Conservation (phyloP, 2,797 vertebrate species). For the Caiman crocodilus region DNA sequence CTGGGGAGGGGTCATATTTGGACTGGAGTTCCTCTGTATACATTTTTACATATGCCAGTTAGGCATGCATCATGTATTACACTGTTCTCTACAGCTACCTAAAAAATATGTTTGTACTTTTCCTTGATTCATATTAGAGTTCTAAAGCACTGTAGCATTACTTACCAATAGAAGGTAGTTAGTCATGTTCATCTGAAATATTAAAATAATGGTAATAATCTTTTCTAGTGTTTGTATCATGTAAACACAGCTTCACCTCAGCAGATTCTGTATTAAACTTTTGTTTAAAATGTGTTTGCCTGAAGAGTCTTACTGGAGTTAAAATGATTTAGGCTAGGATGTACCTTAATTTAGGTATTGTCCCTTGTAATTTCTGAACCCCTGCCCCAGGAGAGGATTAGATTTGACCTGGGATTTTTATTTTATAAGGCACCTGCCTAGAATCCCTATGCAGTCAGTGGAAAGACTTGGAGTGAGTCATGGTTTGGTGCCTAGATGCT, state of each 20-base stretch:
- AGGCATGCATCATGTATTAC: not conserved
- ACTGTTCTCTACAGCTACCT: not conserved
- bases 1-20: not conserved
- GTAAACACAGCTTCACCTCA: not conserved
- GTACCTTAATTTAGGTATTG: too few species aligned
- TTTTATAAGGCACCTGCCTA: too few species aligned
- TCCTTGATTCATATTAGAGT: conserved; percentile 11
- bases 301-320: not conserved
- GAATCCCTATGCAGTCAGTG: too few species aligned
- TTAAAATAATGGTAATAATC: not conserved
- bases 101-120: not conserved
- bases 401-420: too few species aligned
- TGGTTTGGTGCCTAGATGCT: too few species aligned
- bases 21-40: not conserved
- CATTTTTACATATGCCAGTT: not conserved
- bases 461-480: too few species aligned
- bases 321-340: not conserved
- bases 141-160: not conserved
- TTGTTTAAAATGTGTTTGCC: not conserved
- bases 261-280: not conserved
- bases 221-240: not conserved
- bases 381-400: too few species aligned
- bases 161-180: not conserved
- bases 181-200: not conserved
- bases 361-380: too few species aligned